Percentiles rank a stretch among this genome's conserved stretches.
Conservation (phyloP, 2,888 invertebrate genomes). For the Noctua janthe region DNA sequence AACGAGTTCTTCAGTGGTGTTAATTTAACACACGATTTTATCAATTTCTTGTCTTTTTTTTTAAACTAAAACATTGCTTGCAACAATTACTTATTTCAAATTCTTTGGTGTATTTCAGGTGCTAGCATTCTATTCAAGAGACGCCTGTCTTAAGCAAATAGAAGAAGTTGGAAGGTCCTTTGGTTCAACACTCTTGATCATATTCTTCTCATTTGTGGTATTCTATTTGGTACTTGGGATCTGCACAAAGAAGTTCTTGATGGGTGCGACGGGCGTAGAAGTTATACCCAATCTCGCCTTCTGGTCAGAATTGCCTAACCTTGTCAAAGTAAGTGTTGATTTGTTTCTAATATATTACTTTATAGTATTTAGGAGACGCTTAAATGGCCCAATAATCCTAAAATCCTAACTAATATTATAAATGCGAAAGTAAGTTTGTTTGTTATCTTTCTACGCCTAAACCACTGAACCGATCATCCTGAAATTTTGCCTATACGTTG, state of each 20-base stretch:
- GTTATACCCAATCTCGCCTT: slow-evolving; percentile 94
- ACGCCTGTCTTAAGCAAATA: slow-evolving; percentile 85
- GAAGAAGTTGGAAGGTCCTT: slow-evolving; percentile 87
- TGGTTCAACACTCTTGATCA: slow-evolving; percentile 92
- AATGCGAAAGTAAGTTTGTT: too few species aligned
- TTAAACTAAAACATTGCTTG: not conserved
- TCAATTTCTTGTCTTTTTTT: not conserved
- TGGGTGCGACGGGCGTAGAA: slow-evolving; percentile 93
- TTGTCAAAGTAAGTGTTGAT: slow-evolving; percentile 91
- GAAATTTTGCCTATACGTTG: too few species aligned
- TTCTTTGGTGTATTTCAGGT: slow-evolving; percentile 80
- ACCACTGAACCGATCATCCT: too few species aligned
- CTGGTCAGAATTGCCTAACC: slow-evolving; percentile 93
- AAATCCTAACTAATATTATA: too few species aligned
- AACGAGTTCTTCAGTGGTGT: slow-evolving; percentile 11
- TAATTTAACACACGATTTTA: not conserved
- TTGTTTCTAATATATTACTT: not conserved
- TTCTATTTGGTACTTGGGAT: slow-evolving; percentile 93
- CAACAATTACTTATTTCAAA: not conserved
- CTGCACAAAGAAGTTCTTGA: slow-evolving; percentile 91
- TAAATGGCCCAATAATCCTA: not conserved
- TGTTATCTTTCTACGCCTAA: too few species aligned
- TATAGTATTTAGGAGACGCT: not conserved
- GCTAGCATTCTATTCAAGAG: slow-evolving; percentile 87
- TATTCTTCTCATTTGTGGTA: slow-evolving; percentile 90